Evolutionary conservation across 2,113 vertebrate species (phyloP).

Genomic region (Recurvirostra avosetta): DNA sequence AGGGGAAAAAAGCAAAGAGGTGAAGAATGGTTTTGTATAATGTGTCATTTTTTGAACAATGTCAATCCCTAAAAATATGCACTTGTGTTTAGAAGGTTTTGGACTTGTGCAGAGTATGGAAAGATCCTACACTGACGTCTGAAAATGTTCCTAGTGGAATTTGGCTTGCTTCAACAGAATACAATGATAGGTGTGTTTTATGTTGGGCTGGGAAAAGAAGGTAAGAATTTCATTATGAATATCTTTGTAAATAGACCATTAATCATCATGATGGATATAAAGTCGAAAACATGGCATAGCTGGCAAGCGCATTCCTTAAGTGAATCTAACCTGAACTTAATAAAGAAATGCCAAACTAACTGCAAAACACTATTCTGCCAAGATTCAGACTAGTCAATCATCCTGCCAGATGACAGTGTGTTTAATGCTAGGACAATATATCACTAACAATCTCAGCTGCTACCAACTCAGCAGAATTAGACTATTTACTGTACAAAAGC

Average conservation of each 20-base stretch:
- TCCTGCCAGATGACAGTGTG: conserved; percentile 45
- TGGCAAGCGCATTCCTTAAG: conserved; percentile 42
- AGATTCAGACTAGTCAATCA: conserved; percentile 44
- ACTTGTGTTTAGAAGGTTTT: not conserved
- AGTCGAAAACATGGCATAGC: conserved; percentile 4
- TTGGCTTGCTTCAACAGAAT: not conserved
- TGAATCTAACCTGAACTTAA: conserved; percentile 66
- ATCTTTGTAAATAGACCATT: conserved; percentile 56
- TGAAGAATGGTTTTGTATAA: not conserved
- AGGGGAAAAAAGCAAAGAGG: not conserved
- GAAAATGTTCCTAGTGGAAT: conserved; percentile 7
- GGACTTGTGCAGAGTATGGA: not conserved
- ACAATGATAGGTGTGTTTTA: conserved; percentile 45
- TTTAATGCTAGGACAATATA: conserved; percentile 41
- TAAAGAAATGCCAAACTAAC: conserved; percentile 53
- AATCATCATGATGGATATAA: conserved; percentile 46
- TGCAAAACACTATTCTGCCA: conserved; percentile 38
- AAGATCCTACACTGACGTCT: not conserved
- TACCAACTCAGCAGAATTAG: conserved; percentile 40
- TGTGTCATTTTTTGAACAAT: not conserved
- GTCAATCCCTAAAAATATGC: not conserved
- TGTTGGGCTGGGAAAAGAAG: conserved; percentile 5
- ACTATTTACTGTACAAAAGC: conserved; percentile 18
- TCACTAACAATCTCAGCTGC: conserved; percentile 38
- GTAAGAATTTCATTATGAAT: conserved; percentile 54